phyloP scores from a whole-genome alignment of 2,113 vertebrate genomes.

The Otolemur garnettii region DNA sequence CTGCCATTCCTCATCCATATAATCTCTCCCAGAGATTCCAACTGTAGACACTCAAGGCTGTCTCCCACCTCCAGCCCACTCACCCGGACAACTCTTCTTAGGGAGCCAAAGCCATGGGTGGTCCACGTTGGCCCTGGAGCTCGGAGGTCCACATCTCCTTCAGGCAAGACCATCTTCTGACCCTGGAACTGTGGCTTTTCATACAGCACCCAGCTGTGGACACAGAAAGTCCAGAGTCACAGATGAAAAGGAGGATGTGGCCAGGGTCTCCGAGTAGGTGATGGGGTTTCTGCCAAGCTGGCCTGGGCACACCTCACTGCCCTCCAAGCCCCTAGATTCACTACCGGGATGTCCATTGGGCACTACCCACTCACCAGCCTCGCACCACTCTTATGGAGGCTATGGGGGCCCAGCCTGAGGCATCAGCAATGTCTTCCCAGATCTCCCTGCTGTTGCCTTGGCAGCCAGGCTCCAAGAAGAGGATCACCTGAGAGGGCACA shows the following conservation, averaged over 20 bases:
- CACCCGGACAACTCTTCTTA: conserved; percentile 93
- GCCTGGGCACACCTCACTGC: background rate
- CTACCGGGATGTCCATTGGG: background rate
- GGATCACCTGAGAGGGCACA: conserved; percentile 89
- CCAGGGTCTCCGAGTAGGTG: background rate
- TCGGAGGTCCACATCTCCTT: conserved; percentile 93
- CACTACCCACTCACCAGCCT: conserved; percentile 91
- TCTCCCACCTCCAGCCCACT: conserved; percentile 67
- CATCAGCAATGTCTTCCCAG: conserved; percentile 89
- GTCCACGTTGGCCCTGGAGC: conserved; percentile 83
- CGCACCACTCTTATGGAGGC: conserved; percentile 93
- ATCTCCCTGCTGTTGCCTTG: conserved; percentile 91
- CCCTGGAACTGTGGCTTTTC: conserved; percentile 94
- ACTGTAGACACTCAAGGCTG: background rate
- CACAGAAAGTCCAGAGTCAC: conserved; percentile 53
- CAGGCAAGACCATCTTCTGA: conserved; percentile 93
- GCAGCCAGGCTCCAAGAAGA: conserved; percentile 91
- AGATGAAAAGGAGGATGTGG: background rate
- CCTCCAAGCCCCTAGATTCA: background rate
- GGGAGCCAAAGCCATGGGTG: conserved; percentile 91
- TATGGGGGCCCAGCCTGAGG: conserved; percentile 91
- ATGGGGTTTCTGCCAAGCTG: background rate
- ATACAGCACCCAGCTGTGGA: conserved; percentile 95
- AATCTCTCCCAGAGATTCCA: background rate
- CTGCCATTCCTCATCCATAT: too few relatives aligned